These are phyloP conservation scores for Limenitis arthemis DNA, from an alignment of 2,888 invertebrate species.

Conservation along the genomic window DNA sequence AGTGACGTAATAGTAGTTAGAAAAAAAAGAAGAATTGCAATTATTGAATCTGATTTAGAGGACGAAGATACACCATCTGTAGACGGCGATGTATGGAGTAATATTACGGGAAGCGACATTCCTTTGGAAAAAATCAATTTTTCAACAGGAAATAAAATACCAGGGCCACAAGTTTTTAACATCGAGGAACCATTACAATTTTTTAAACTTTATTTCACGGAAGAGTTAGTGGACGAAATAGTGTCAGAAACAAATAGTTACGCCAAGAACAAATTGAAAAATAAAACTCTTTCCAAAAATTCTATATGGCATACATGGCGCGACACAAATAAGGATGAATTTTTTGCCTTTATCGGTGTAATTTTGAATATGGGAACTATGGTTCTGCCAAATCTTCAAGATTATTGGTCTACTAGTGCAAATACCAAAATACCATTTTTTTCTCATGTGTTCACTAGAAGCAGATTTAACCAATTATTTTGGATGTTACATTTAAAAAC, in stretches of 20 bases:
- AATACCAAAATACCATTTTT: background rate
- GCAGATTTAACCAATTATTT: background rate
- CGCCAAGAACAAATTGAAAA: background rate
- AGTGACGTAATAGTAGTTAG: too few relatives aligned
- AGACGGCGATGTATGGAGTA: too few relatives aligned
- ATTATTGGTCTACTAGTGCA: background rate
- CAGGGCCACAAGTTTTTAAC: slow-evolving; percentile 2
- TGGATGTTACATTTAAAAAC: background rate
- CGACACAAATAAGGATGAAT: slow-evolving; percentile 1
- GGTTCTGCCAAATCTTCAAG: background rate
- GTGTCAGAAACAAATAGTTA: slow-evolving; percentile 5
- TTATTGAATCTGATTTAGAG: too few relatives aligned
- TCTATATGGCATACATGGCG: slow-evolving; percentile 3
- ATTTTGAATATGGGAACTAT: background rate
- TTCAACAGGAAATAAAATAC: slow-evolving; percentile 4
- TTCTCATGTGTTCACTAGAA: background rate
- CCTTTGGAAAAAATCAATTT: slow-evolving; percentile 5
- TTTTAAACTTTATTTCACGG: slow-evolving; percentile 2
- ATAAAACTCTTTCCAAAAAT: background rate
- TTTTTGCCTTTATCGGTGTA: slow-evolving; percentile 1
- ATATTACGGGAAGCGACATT: too few relatives aligned
- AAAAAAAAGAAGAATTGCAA: too few relatives aligned
- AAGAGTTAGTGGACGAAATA: slow-evolving; percentile 1
- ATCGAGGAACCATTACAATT: slow-evolving; percentile 1
- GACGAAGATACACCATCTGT: too few relatives aligned